Conservation (phyloP, 2,888 invertebrate species). For the Lochmaea capreae region DNA sequence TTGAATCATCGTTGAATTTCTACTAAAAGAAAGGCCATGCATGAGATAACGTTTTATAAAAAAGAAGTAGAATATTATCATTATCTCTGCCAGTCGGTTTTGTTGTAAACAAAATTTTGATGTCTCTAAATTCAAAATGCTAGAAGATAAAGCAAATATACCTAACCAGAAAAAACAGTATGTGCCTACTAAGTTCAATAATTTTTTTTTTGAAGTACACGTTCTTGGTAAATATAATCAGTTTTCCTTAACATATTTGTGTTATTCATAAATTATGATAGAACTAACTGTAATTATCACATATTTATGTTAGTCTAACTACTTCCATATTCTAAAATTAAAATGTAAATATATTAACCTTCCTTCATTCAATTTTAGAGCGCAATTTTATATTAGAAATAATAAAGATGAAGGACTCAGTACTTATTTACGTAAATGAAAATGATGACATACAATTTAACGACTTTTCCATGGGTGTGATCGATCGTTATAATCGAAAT, state of each 20-base stretch:
- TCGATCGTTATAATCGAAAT: constrained; percentile 50
- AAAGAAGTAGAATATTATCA: neutral
- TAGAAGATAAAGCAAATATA: neutral
- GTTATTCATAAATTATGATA: neutral
- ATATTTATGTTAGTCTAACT: no score
- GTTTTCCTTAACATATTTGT: neutral
- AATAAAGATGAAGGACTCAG: constrained; percentile 64
- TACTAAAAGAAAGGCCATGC: neutral
- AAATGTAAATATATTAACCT: no score
- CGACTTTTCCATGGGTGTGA: constrained; percentile 63
- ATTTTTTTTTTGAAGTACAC: neutral
- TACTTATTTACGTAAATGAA: constrained; percentile 66
- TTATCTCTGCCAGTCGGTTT: no score
- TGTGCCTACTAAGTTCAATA: neutral
- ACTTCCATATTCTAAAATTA: no score
- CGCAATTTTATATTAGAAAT: constrained; percentile 62
- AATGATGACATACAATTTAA: constrained; percentile 58
- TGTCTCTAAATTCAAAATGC: neutral
- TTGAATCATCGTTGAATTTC: no score
- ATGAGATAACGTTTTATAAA: neutral
- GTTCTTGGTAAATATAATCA: neutral
- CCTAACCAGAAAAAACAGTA: neutral
- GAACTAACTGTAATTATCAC: no score
- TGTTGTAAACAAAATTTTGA: neutral
- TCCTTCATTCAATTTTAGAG: constrained; percentile 54